Percentiles rank a stretch among this genome's conserved stretches.
Evolutionary conservation across 2,888 invertebrate species (phyloP).

Genomic region (Machimus rusticus): DNA sequence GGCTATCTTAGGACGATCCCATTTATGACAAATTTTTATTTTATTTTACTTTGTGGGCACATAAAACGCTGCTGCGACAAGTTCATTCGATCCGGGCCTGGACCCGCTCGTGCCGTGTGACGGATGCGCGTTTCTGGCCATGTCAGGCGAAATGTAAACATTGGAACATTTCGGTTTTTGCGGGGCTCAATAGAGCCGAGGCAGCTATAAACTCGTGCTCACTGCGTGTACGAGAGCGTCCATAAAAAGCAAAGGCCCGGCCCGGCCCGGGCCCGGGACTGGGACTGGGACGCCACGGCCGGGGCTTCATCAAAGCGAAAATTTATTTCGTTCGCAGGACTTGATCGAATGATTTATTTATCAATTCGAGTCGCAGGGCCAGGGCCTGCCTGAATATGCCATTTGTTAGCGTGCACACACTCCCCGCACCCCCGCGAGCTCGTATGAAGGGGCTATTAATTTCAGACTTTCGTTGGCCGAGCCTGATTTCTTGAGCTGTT

Average conservation of each 20-base stretch:
- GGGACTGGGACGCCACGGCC: background rate
- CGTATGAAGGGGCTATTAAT: background rate
- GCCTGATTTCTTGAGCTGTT: background rate
- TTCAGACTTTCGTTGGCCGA: background rate
- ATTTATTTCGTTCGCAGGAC: slow-evolving; percentile 1
- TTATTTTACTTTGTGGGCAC: background rate
- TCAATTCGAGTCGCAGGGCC: background rate
- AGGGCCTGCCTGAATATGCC: background rate
- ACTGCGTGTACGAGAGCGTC: background rate
- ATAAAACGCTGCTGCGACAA: background rate
- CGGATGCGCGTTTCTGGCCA: background rate
- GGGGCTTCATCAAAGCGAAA: slow-evolving; percentile 19
- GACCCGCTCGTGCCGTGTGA: background rate
- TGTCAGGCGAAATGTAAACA: slow-evolving; percentile 31
- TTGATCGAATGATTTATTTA: slow-evolving; percentile 35
- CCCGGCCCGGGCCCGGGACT: background rate
- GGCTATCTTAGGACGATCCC: background rate
- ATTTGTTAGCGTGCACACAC: background rate
- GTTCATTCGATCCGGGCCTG: background rate
- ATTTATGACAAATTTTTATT: background rate
- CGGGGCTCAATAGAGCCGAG: background rate
- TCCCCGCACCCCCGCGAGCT: background rate
- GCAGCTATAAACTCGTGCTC: background rate
- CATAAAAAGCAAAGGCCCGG: slow-evolving; percentile 12
- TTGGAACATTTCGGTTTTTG: background rate